A percentile compares a stretch with the other conserved stretches of the same genome.
Conservation (phyloP, 2,888 invertebrate genomes). For the Drosophila longiperda region DNA sequence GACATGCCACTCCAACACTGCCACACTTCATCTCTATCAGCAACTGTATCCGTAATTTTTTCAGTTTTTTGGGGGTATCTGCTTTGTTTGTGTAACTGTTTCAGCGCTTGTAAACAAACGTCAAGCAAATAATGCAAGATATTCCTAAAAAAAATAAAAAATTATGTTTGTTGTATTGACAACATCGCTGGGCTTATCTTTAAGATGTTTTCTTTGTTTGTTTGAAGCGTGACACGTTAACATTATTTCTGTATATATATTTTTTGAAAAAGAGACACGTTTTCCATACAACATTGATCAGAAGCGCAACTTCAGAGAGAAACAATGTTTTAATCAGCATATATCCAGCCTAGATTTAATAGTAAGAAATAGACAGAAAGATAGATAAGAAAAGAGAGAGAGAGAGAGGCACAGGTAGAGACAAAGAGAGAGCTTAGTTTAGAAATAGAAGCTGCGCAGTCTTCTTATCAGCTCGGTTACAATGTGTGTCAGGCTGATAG, state of each 20-base stretch:
- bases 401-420: not conserved
- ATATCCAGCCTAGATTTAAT: constrained; percentile 1
- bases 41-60: constrained; percentile 23
- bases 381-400: not conserved
- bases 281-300: constrained; percentile 6
- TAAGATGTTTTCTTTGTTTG: constrained; percentile 34
- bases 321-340: constrained; percentile 8
- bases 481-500: constrained; percentile 67
- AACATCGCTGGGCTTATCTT: constrained; percentile 65
- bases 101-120: constrained; percentile 64
- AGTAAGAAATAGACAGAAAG: not conserved
- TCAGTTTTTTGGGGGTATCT: not conserved
- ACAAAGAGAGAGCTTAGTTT: not conserved
- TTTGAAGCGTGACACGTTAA: constrained; percentile 48
- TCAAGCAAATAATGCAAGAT: constrained; percentile 57
- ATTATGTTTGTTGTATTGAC: constrained; percentile 69
- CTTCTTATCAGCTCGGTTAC: constrained; percentile 40
- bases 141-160: constrained; percentile 20
- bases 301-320: constrained; percentile 10
- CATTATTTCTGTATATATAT: constrained; percentile 29
- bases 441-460: constrained; percentile 43
- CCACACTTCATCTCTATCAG: constrained; percentile 1
- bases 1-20: constrained; percentile 5
- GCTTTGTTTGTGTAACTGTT: constrained; percentile 66
- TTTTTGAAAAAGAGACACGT: constrained; percentile 11